phyloP scores from a whole-genome alignment of 2,797 vertebrate genomes.

The Buphagus erythrorhynchus region DNA sequence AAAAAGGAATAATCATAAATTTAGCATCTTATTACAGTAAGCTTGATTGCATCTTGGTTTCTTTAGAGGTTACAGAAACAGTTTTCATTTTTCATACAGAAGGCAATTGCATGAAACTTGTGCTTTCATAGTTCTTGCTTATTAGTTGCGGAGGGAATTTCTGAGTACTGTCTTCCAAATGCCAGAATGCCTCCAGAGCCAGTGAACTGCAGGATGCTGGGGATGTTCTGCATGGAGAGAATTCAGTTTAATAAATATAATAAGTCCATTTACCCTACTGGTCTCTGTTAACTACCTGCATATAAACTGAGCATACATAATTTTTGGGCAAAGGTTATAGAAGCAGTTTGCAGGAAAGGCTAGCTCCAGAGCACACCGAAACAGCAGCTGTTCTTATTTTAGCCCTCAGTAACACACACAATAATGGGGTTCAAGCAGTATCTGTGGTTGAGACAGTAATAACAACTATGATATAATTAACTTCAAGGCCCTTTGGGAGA shows the following conservation, averaged over 20 bases:
- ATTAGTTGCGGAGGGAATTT: slow-evolving; percentile 25
- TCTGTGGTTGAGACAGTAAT: slow-evolving; percentile 31
- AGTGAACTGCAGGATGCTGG: background rate
- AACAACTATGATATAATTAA: slow-evolving; percentile 54
- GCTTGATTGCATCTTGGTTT: slow-evolving; percentile 38
- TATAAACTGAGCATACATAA: slow-evolving; percentile 19
- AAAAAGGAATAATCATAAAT: slow-evolving; percentile 1
- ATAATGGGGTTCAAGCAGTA: slow-evolving; percentile 54
- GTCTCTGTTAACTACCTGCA: slow-evolving; percentile 37
- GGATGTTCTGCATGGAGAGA: background rate
- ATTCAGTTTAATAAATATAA: slow-evolving; percentile 45
- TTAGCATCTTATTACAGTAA: slow-evolving; percentile 22
- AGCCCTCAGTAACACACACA: slow-evolving; percentile 26
- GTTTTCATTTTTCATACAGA: slow-evolving; percentile 28
- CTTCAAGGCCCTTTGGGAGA: slow-evolving; percentile 56
- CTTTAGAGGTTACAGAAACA: slow-evolving; percentile 28
- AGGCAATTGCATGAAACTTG: background rate
- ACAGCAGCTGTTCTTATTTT: slow-evolving; percentile 32
- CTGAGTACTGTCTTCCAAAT: slow-evolving; percentile 29
- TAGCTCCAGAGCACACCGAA: background rate
- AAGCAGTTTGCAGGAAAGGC: slow-evolving; percentile 14
- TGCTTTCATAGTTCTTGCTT: slow-evolving; percentile 25
- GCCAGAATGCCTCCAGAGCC: slow-evolving; percentile 18
- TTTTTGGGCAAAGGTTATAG: slow-evolving; percentile 53
- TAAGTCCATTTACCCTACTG: slow-evolving; percentile 22